These are phyloP conservation scores for Gymnorhina tibicen DNA, from an alignment of 2,113 vertebrate genomes.

Conservation along the genomic window DNA sequence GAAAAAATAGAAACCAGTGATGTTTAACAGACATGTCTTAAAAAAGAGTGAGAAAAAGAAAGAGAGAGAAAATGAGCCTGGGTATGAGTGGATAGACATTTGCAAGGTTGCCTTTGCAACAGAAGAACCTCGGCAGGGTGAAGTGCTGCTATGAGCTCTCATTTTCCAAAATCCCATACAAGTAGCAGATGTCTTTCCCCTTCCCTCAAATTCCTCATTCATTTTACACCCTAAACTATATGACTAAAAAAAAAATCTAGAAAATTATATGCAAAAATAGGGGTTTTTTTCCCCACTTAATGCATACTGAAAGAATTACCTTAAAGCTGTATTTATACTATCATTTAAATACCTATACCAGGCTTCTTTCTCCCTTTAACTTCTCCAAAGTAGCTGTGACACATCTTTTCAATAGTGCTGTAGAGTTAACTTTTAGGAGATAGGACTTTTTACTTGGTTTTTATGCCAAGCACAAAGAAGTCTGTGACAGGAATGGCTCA, in stretches of 20 bases:
- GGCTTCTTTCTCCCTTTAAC: not conserved
- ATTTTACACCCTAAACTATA: not conserved
- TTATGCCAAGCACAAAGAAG: not conserved
- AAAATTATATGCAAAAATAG: not conserved
- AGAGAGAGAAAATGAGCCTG: not conserved
- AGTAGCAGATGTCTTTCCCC: not conserved
- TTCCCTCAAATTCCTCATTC: not conserved
- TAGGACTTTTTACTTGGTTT: not conserved
- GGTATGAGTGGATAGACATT: not conserved
- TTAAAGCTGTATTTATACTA: not conserved
- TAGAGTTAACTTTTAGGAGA: not conserved
- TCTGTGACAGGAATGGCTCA: not conserved
- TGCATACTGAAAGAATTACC: not conserved
- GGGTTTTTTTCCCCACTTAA: not conserved
- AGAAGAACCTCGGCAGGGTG: not conserved
- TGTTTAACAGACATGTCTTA: not conserved
- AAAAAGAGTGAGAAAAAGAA: not conserved
- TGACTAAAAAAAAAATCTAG: not conserved
- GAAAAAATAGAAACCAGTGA: not conserved
- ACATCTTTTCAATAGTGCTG: not conserved
- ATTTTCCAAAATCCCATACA: not conserved
- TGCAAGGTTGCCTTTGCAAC: not conserved
- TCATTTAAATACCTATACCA: not conserved
- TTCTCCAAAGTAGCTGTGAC: not conserved
- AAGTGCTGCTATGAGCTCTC: not conserved